Base-by-base conservation (phyloP, 1,140 invertebrate species). In the Ectropis grisescens region DNA sequence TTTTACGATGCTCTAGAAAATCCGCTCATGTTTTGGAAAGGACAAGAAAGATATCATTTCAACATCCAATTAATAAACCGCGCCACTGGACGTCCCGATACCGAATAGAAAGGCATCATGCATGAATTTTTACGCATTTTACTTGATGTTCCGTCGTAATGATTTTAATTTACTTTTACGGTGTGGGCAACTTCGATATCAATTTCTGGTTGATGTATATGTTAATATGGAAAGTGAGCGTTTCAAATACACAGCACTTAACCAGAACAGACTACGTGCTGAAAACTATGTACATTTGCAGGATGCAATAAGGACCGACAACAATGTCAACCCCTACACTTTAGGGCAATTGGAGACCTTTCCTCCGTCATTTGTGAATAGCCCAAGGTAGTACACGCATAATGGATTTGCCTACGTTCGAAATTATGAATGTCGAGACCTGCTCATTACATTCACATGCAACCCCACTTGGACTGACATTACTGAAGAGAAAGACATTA, bases 311-410 rank as follows among this genome's bases (percentile, higher is more conserved):
- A 13, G 10, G 8, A 37, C 29, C 28, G 35, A 37, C 19, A 28
- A 2, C 6, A 41, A 65, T 39, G 25, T 54, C 12, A 38, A 66
- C 39, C 35, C 58, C 27, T 51, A 47, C 30, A 51, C 64, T 38
- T 31, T 79, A 13, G 71, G 70, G 24, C 35, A 58, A 46, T 30
- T 52, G 34, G 47, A 69, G 0, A 82, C 82, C 39, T 50, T 84
- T 8, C 80, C 82, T 15, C 69, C 71, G n/a, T 38, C 31, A 38
- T 38, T 24, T 24, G 14, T n/a, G n/a, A n/a, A n/a, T n/a, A n/a
- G n/a, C n/a, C n/a, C n/a, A n/a, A n/a, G n/a, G n/a, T n/a, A n/a
- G n/a, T n/a, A n/a, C n/a, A n/a, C n/a, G n/a, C n/a, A n/a, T n/a
- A n/a, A n/a, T n/a, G n/a, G n/a, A n/a, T n/a, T n/a, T n/a, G n/a